Evolutionary conservation across 2,888 invertebrate species (phyloP).

Genomic region (Lithophane socia): DNA sequence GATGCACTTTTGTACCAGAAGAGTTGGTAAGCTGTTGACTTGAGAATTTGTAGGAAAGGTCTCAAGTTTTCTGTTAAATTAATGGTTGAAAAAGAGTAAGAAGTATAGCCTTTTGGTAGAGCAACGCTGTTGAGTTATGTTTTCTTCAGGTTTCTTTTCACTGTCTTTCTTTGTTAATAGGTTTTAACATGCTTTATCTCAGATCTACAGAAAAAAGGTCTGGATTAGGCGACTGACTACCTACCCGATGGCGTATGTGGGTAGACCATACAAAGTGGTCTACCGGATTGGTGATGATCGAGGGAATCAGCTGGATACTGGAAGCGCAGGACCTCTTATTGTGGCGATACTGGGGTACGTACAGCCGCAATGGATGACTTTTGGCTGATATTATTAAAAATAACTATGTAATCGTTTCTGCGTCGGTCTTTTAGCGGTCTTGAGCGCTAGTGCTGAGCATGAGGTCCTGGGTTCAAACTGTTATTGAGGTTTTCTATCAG

Average conservation of each 20-base stretch:
- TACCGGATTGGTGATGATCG: not conserved
- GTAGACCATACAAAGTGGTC: not conserved
- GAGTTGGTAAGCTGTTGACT: constrained; percentile 48
- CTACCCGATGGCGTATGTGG: too few species aligned
- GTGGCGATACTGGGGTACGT: not conserved
- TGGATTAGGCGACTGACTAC: too few species aligned
- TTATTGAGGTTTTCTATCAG: not conserved
- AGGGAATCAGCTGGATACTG: not conserved
- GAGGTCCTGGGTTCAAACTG: not conserved
- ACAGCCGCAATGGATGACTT: not conserved
- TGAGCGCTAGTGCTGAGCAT: not conserved
- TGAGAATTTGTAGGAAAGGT: constrained; percentile 53
- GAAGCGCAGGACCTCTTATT: not conserved
- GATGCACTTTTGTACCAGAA: constrained; percentile 64
- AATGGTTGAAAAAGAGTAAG: not conserved
- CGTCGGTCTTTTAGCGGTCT: not conserved
- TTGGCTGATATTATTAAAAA: not conserved
- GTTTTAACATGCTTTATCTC: not conserved
- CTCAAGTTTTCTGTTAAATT: constrained; percentile 23
- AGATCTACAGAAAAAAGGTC: not conserved
- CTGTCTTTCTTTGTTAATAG: not conserved
- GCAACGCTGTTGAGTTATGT: not conserved
- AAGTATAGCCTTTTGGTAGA: not conserved
- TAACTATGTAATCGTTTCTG: not conserved
- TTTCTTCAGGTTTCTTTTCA: not conserved